A percentile compares a stretch with the other conserved stretches of the same genome.
Conservation (phyloP, 2,113 vertebrate species). For the Dasypus novemcinctus region DNA sequence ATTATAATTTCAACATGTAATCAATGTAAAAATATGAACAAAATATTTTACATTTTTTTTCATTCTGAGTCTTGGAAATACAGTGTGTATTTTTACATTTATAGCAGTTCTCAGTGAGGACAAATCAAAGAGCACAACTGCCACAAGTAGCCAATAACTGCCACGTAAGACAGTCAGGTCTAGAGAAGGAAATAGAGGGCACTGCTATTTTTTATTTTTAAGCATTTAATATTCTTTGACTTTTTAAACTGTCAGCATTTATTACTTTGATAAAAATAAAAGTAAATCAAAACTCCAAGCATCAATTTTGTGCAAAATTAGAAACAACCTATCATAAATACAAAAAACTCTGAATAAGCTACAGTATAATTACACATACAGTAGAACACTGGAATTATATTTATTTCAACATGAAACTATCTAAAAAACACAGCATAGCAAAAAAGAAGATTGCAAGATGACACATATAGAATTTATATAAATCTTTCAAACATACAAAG, state of each 20-base stretch:
- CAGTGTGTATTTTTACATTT: background rate
- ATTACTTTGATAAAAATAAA: conserved; percentile 9
- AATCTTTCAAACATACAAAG: conserved; percentile 5
- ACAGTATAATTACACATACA: background rate
- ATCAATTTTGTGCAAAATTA: background rate
- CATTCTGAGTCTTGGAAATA: background rate
- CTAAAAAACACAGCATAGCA: background rate
- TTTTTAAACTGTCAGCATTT: background rate
- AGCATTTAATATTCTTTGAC: background rate
- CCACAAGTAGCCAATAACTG: background rate
- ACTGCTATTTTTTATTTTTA: background rate
- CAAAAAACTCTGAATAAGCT: background rate
- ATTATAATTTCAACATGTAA: background rate
- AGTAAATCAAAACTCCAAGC: background rate
- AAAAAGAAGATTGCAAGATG: background rate
- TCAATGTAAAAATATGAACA: background rate
- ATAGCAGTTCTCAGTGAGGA: background rate
- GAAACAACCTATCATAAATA: background rate
- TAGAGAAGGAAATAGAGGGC: background rate
- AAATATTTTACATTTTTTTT: background rate
- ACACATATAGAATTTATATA: background rate
- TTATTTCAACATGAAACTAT: background rate
- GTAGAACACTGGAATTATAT: background rate
- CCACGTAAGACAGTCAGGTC: background rate
- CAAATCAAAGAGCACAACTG: background rate